Evolutionary conservation across 2,113 vertebrate genomes (phyloP).

Genomic region (Cyanoderma ruficeps): DNA sequence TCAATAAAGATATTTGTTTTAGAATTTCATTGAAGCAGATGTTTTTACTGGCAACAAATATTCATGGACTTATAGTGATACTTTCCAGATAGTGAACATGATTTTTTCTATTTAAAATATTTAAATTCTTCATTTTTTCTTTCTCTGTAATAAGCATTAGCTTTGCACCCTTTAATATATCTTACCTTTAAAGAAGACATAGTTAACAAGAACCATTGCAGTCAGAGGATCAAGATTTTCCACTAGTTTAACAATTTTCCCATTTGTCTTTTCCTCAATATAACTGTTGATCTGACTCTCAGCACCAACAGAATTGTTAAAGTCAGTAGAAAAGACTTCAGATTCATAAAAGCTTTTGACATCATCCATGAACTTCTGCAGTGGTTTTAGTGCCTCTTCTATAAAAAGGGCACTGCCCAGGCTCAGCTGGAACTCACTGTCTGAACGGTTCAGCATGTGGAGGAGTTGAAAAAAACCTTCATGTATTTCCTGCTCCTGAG

Average conservation of each 20-base stretch:
- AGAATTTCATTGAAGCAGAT: neutral
- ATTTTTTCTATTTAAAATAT: neutral
- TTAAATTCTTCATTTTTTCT: neutral
- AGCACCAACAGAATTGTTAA: constrained; percentile 70
- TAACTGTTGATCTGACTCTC: constrained; percentile 78
- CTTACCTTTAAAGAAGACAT: constrained; percentile 83
- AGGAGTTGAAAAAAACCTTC: constrained; percentile 72
- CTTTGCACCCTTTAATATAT: neutral
- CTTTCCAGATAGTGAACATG: neutral
- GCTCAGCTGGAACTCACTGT: constrained; percentile 63
- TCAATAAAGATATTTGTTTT: neutral
- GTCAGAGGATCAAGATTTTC: constrained; percentile 73
- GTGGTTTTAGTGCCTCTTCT: constrained; percentile 63
- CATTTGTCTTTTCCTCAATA: constrained; percentile 79
- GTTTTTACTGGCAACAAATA: neutral
- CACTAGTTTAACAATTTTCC: constrained; percentile 80
- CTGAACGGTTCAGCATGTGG: constrained; percentile 59
- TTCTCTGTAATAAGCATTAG: neutral
- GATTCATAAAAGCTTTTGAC: constrained; percentile 70
- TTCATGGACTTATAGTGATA: neutral
- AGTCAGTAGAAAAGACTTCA: constrained; percentile 76
- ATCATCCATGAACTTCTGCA: constrained; percentile 71
- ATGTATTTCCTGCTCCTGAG: constrained; percentile 68
- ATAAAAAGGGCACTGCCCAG: constrained; percentile 80
- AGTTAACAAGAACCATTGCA: constrained; percentile 84